Evolutionary conservation across 2,113 vertebrate genomes (phyloP).

Genomic region (Sorex araneus): DNA sequence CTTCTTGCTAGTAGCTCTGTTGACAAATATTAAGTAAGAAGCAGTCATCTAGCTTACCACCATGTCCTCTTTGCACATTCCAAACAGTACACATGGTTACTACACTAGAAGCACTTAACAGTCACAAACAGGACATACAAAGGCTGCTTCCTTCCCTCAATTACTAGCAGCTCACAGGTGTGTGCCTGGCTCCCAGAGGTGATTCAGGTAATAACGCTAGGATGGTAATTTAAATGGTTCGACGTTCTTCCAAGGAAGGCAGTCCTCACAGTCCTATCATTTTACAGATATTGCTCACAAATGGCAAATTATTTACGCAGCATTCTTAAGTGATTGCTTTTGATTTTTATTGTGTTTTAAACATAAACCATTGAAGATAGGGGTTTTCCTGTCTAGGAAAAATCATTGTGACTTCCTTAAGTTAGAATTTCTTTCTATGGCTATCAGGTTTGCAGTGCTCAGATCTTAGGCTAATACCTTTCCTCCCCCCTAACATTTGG

Average conservation of each 20-base stretch:
- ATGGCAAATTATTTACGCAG: conserved; percentile 87
- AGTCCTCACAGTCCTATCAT: conserved; percentile 85
- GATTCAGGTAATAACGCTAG: conserved; percentile 87
- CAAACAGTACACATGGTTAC: conserved; percentile 79
- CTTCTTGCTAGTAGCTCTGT: conserved; percentile 82
- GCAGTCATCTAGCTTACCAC: conserved; percentile 74
- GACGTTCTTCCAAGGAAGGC: conserved; percentile 86
- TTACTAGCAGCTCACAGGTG: conserved; percentile 90
- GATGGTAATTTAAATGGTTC: conserved; percentile 87
- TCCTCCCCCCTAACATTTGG: conserved; percentile 64
- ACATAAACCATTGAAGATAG: conserved; percentile 84
- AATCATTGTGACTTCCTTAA: conserved; percentile 73
- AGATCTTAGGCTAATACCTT: conserved; percentile 73
- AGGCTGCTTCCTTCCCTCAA: conserved; percentile 86
- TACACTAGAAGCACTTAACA: conserved; percentile 78
- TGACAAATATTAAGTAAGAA: conserved; percentile 70
- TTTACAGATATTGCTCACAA: conserved; percentile 88
- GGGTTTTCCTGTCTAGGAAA: conserved; percentile 80
- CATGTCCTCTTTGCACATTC: conserved; percentile 79
- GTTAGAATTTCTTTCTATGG: conserved; percentile 73
- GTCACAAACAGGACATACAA: conserved; percentile 80
- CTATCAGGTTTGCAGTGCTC: conserved; percentile 4
- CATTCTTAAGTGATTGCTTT: conserved; percentile 86
- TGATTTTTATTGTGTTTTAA: conserved; percentile 86
- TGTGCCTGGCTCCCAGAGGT: conserved; percentile 86